Conservation (phyloP, 2,888 invertebrate species). For the Tinea semifulvella region DNA sequence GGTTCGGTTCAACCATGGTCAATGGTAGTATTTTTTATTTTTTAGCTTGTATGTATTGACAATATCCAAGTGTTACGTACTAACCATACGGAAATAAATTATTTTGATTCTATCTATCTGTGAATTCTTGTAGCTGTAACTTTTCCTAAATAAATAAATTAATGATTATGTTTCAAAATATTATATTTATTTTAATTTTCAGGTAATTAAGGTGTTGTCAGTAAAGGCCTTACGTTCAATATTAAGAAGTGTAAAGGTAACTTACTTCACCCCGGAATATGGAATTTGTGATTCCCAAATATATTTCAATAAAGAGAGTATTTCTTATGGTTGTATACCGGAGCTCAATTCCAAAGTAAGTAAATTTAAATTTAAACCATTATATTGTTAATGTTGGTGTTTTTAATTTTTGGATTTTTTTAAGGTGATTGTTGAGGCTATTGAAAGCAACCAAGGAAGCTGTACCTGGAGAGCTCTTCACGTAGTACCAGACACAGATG, state of each 20-base stretch:
- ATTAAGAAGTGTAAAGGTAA: slow-evolving; percentile 57
- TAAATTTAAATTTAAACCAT: too few relatives aligned
- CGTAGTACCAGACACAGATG: not conserved
- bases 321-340: slow-evolving; percentile 52
- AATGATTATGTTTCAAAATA: too few relatives aligned
- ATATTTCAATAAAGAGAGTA: slow-evolving; percentile 65
- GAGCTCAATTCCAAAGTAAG: slow-evolving; percentile 68
- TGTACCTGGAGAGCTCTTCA: slow-evolving; percentile 68
- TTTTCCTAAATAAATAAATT: too few relatives aligned
- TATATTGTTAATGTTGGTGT: too few relatives aligned
- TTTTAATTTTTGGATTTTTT: too few relatives aligned
- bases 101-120: too few relatives aligned
- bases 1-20: too few relatives aligned
- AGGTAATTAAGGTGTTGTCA: slow-evolving; percentile 69
- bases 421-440: slow-evolving; percentile 69
- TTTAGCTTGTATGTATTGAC: too few relatives aligned
- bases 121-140: too few relatives aligned
- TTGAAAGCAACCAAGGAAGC: slow-evolving; percentile 74
- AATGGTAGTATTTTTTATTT: too few relatives aligned
- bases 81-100: too few relatives aligned
- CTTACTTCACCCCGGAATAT: slow-evolving; percentile 42
- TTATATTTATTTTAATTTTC: slow-evolving; percentile 32
- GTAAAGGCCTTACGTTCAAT: slow-evolving; percentile 69
- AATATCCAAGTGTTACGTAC: too few relatives aligned
- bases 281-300: slow-evolving; percentile 69